Conservation (phyloP, 2,113 vertebrate species). For the Mobula birostris region DNA sequence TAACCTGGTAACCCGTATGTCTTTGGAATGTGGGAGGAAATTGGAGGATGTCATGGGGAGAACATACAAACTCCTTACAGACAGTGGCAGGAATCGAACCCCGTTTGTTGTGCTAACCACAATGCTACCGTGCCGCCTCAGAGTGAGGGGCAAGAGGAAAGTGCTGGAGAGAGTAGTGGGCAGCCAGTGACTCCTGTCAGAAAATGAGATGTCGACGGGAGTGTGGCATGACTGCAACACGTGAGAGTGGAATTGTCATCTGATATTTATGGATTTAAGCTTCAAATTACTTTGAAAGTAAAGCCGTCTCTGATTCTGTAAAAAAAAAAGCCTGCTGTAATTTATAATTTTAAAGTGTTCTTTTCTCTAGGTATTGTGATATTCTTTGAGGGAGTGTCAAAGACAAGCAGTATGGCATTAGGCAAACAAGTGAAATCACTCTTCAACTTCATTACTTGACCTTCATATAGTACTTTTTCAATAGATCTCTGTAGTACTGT, state of each 20-base stretch:
- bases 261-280: background rate
- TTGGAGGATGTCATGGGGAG: too few relatives aligned
- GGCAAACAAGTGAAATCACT: too few relatives aligned
- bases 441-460: background rate
- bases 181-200: background rate
- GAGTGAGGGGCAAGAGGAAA: background rate
- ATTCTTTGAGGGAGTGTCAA: background rate
- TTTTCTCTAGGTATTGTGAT: background rate
- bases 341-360: background rate
- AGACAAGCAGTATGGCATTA: too few relatives aligned
- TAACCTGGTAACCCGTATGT: too few relatives aligned
- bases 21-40: too few relatives aligned
- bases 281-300: background rate
- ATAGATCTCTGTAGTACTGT: too few relatives aligned
- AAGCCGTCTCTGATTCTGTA: background rate
- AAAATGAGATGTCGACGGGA: background rate
- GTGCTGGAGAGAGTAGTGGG: background rate
- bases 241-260: background rate
- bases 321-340: background rate
- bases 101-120: too few relatives aligned
- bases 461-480: background rate
- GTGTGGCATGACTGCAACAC: too few relatives aligned
- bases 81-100: too few relatives aligned
- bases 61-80: too few relatives aligned
- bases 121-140: too few relatives aligned